A percentile compares a stretch with the other conserved stretches of the same genome.
These are phyloP conservation scores for Valencia hispanica DNA, from an alignment of 2,797 vertebrate genomes.

Conservation along the genomic window DNA sequence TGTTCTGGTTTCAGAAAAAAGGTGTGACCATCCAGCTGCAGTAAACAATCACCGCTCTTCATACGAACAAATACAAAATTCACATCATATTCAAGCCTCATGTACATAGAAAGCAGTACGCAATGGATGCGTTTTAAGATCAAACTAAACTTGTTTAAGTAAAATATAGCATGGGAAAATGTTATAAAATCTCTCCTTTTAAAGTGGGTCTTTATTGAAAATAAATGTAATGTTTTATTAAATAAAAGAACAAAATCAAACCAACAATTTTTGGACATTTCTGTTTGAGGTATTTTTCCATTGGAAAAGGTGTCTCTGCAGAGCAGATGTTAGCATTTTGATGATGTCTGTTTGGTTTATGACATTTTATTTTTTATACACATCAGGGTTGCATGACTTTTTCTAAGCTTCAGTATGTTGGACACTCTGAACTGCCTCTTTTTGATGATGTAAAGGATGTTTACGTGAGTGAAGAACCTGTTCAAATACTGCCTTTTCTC, in stretches of 20 bases:
- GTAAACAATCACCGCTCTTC: neutral
- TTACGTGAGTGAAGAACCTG: slow-evolving; percentile 6
- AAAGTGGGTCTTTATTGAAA: neutral
- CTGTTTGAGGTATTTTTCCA: neutral
- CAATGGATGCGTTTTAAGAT: too few relatives aligned
- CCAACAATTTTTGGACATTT: neutral
- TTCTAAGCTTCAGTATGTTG: neutral
- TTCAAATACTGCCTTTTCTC: slow-evolving; percentile 20
- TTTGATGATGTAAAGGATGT: neutral
- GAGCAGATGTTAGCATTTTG: neutral
- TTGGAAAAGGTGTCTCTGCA: neutral
- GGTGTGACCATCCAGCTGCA: neutral
- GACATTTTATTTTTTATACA: neutral
- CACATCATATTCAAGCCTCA: neutral
- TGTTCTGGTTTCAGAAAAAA: neutral
- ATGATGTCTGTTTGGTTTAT: neutral
- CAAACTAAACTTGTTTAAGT: too few relatives aligned
- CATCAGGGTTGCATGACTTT: neutral
- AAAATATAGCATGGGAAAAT: too few relatives aligned
- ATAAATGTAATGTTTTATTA: neutral
- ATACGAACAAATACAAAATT: neutral
- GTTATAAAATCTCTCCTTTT: too few relatives aligned
- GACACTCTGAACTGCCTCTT: neutral
- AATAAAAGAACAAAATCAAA: neutral
- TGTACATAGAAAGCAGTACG: neutral